Conservation (phyloP, 2,888 invertebrate species). For the Lepidocyrtoides sp. region DNA sequence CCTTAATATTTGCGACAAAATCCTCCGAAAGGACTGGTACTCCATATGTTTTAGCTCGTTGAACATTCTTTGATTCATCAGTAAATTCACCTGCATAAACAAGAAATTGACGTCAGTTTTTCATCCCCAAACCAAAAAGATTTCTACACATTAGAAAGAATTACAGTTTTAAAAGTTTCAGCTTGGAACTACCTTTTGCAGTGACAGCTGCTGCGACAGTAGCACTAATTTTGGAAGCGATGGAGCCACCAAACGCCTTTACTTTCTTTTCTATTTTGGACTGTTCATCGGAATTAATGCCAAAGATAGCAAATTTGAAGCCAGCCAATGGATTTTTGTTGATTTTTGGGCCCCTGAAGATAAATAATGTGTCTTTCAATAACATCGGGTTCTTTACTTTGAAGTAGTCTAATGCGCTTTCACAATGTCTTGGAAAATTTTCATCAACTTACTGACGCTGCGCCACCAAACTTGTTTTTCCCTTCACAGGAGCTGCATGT, state of each 20-base stretch:
- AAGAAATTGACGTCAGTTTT: neutral
- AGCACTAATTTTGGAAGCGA: slow-evolving; percentile 89
- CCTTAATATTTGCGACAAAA: slow-evolving; percentile 89
- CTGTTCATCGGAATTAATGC: slow-evolving; percentile 88
- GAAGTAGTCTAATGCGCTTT: neutral
- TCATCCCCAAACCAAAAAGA: too few species aligned
- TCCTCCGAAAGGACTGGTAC: slow-evolving; percentile 94
- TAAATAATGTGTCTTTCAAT: neutral
- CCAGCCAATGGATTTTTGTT: slow-evolving; percentile 89
- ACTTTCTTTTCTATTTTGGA: slow-evolving; percentile 91
- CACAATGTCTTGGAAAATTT: too few species aligned
- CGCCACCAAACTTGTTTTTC: neutral
- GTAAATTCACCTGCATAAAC: slow-evolving; percentile 87
- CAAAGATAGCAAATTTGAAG: slow-evolving; percentile 91
- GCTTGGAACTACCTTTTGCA: slow-evolving; percentile 86
- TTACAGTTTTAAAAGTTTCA: too few species aligned
- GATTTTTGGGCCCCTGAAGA: slow-evolving; percentile 75
- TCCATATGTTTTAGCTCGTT: slow-evolving; percentile 90
- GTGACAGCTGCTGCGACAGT: slow-evolving; percentile 93
- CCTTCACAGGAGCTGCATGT: slow-evolving; percentile 77
- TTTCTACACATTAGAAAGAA: too few species aligned
- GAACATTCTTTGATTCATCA: slow-evolving; percentile 89
- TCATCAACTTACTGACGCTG: slow-evolving; percentile 21
- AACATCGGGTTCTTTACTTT: neutral
- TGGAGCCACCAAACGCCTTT: slow-evolving; percentile 92